These are phyloP conservation scores for Patiria miniata DNA, from an alignment of 35 echinoderm and acorn worm genomes.

Conservation along the genomic window DNA sequence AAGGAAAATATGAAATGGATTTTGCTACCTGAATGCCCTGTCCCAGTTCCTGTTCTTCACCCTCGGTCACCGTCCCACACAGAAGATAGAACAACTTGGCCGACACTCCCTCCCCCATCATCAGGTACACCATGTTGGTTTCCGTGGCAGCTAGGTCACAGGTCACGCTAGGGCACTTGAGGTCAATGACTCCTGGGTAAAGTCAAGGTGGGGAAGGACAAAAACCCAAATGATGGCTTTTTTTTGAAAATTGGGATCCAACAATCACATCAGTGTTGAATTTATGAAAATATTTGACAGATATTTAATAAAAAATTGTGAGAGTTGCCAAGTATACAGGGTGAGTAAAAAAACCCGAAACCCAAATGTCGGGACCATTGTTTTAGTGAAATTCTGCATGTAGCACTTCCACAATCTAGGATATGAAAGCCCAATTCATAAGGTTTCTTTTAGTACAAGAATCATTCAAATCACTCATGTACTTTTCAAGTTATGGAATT, in stretches of 20 bases:
- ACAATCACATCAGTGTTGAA: background rate
- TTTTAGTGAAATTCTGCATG: no score
- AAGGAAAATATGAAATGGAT: background rate
- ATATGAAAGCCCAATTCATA: no score
- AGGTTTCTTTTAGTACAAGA: no score
- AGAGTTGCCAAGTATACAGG: no score
- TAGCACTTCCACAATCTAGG: no score
- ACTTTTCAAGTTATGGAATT: no score
- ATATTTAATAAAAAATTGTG: no score
- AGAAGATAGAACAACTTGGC: constrained; percentile 30
- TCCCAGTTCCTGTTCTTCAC: constrained; percentile 29
- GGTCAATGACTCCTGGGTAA: constrained; percentile 25
- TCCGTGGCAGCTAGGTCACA: constrained; percentile 26
- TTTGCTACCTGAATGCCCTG: constrained; percentile 39
- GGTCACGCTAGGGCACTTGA: constrained; percentile 32
- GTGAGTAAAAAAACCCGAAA: no score
- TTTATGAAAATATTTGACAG: no score
- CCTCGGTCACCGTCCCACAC: constrained; percentile 7
- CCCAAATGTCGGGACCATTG: no score
- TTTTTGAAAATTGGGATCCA: background rate
- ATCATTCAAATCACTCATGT: no score
- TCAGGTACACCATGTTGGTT: constrained; percentile 55
- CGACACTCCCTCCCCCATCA: constrained; percentile 28
- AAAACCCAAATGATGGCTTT: background rate
- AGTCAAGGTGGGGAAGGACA: background rate